Base-by-base conservation (phyloP, 2,888 invertebrate species). In the Tyria jacobaeae region DNA sequence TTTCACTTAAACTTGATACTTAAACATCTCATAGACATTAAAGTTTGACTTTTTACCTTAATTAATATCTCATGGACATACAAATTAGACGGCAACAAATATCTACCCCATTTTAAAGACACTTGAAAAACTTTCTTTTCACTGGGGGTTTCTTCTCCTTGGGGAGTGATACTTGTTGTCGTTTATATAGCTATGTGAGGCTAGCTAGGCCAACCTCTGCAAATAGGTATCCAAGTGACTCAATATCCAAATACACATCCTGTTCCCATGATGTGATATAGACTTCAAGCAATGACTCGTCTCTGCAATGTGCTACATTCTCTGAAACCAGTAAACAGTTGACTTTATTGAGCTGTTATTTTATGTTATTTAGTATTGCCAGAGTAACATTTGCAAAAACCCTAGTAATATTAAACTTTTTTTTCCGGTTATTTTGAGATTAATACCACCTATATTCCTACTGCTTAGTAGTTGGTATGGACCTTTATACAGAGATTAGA, bases 281-380 rank as follows among this genome's bases (percentile, higher is more conserved):
- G 1, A 91, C 83, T 70, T 91, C 91, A 51, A 91, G 85, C 5
- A 90, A 68, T 41, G 83, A 81, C 68, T 91, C 92, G 71, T 93
- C 88, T 73, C 92, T 77, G 70, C 92, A 89, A 65, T 94, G 94
- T 5, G 92, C 94, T 44, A 94, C 83, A 60, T 93, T 93, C 81
- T 94, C 94, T 94, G 86, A 69, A 93, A 93, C n/a, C 5, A 56
- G 0, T 0, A 17, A 41, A 41, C 41, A 7, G 15, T n/a, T 17
- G 1, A 44, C 21, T 44, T 44, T 15, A 37, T 15, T 41, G 1
- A 21, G 7, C 15, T 48, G 7, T 25, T 6, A 25, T 48, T 48
- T 48, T 48, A 24, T 15, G 0, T 2, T 7, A 31, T 4, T 31
- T 31, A 31, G 1, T 31, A 31, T 31, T 31, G 1, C 27, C 27